phyloP scores from a whole-genome alignment of 2,888 invertebrate genomes.

The Apomyelois bistriatella region DNA sequence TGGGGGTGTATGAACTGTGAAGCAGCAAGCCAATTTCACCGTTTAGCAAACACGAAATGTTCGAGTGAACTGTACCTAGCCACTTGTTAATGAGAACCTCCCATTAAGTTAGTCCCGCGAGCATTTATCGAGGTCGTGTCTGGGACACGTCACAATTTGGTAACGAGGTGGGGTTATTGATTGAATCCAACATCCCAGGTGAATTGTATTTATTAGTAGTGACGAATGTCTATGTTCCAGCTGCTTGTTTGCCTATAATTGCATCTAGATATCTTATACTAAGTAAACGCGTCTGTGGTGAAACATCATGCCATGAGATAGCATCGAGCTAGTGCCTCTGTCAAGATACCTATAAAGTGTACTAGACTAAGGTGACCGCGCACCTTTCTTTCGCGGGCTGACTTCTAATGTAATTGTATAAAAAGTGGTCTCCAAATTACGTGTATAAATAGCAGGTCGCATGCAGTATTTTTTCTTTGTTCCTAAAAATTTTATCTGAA shows the following conservation, averaged over 20 bases:
- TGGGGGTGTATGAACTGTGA: constrained; percentile 1
- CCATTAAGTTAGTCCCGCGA: constrained; percentile 25
- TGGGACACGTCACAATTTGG: constrained; percentile 48
- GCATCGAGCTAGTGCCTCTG: too few relatives aligned
- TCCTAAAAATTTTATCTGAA: not conserved
- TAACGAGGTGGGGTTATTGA: constrained; percentile 55
- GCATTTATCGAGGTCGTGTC: constrained; percentile 25
- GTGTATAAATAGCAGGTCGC: too few relatives aligned
- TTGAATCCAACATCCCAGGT: constrained; percentile 44
- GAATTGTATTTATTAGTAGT: constrained; percentile 39
- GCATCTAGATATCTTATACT: too few relatives aligned
- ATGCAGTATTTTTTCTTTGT: too few relatives aligned
- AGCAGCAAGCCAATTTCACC: constrained; percentile 6
- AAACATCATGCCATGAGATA: too few relatives aligned
- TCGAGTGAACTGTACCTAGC: constrained; percentile 16
- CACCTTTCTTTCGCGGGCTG: too few relatives aligned
- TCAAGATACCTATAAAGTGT: too few relatives aligned
- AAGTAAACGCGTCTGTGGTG: too few relatives aligned
- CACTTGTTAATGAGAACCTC: constrained; percentile 24
- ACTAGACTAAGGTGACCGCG: too few relatives aligned
- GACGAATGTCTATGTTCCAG: constrained; percentile 11
- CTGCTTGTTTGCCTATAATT: not conserved
- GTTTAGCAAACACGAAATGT: constrained; percentile 3
- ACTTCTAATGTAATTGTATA: too few relatives aligned
- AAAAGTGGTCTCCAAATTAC: too few relatives aligned